A percentile compares a stretch with the other conserved stretches of the same genome.
phyloP scores from a whole-genome alignment of 2,113 vertebrate species.

The Psilopsiagon aurifrons region DNA sequence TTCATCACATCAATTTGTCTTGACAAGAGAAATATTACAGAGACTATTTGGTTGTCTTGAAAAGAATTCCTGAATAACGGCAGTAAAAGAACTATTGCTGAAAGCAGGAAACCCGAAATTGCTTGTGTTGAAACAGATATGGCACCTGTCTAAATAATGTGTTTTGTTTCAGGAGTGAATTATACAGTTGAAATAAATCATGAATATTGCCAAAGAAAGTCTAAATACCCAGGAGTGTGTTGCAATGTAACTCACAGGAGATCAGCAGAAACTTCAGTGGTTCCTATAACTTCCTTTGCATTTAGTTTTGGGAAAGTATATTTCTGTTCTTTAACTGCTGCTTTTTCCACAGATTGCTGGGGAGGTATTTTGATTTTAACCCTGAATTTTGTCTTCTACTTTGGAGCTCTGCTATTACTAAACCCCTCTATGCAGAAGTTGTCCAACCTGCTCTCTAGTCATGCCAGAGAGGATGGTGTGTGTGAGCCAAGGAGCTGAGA shows the following conservation, averaged over 20 bases:
- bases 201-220: neutral
- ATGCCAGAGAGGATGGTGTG: neutral
- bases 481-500: neutral
- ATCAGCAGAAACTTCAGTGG: neutral
- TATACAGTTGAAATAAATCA: neutral
- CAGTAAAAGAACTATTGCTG: neutral
- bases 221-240: neutral
- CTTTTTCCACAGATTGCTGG: neutral
- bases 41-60: neutral
- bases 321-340: neutral
- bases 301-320: neutral
- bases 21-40: neutral
- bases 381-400: neutral
- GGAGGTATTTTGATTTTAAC: neutral
- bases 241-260: neutral
- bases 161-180: neutral
- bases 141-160: slow-evolving; percentile 46
- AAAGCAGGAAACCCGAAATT: neutral
- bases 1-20: neutral
- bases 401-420: neutral
- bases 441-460: neutral
- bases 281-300: neutral
- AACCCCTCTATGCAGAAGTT: neutral
- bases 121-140: neutral
- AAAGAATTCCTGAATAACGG: neutral